A percentile compares a stretch with the other conserved stretches of the same genome.
Evolutionary conservation across 1,140 invertebrate species (phyloP).

Genomic region (Galleria mellonella): DNA sequence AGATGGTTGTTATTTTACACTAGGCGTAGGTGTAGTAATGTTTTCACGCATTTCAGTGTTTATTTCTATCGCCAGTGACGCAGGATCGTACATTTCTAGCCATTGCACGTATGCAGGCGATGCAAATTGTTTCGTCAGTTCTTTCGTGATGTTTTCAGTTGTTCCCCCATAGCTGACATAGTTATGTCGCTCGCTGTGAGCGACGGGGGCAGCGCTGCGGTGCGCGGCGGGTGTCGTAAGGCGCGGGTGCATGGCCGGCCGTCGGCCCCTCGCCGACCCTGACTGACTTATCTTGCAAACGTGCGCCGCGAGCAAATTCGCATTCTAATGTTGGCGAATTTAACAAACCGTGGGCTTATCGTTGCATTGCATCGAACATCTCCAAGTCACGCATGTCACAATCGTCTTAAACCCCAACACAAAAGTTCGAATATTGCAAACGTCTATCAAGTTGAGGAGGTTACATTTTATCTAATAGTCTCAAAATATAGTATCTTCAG

Average conservation of each 20-base stretch:
- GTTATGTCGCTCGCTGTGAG: constrained; percentile 1
- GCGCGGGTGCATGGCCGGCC: constrained; percentile 66
- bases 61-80: background rate
- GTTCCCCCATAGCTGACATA: constrained; percentile 33
- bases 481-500: too few species aligned
- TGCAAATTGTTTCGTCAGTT: constrained; percentile 20
- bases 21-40: background rate
- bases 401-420: background rate
- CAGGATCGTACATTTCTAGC: background rate
- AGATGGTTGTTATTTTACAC: background rate
- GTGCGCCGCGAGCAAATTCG: constrained; percentile 68
- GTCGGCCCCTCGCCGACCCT: constrained; percentile 68
- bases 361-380: constrained; percentile 9
- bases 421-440: too few species aligned
- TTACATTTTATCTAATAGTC: too few species aligned
- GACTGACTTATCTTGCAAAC: constrained; percentile 72
- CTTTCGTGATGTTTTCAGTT: constrained; percentile 42
- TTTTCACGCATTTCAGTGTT: constrained; percentile 1
- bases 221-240: constrained; percentile 47
- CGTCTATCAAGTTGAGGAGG: too few species aligned
- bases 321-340: constrained; percentile 67
- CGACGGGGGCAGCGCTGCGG: constrained; percentile 8
- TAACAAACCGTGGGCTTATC: constrained; percentile 38
- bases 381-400: background rate
- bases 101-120: background rate